These are phyloP conservation scores for Cynopterus sphinx DNA, from an alignment of 2,797 vertebrate genomes.

Conservation along the genomic window DNA sequence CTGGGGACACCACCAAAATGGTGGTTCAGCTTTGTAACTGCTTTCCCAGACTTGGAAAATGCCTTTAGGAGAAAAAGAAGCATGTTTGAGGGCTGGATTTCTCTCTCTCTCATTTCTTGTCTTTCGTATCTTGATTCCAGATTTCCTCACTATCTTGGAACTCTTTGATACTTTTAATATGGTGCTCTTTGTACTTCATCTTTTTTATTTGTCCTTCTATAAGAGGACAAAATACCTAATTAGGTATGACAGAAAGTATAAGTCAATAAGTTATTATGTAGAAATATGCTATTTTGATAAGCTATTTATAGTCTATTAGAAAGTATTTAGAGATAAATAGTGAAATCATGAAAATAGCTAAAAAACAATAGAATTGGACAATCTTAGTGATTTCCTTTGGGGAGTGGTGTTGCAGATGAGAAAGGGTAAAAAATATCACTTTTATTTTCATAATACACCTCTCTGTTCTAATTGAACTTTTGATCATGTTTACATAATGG, in stretches of 20 bases:
- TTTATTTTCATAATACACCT: neutral
- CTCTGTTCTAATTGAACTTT: neutral
- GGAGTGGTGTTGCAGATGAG: neutral
- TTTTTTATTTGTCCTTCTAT: conserved; percentile 1
- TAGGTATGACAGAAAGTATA: neutral
- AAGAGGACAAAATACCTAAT: neutral
- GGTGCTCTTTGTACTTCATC: neutral
- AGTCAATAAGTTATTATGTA: neutral
- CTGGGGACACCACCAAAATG: neutral
- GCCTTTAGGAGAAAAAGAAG: neutral
- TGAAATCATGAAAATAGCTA: neutral
- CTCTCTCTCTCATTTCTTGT: neutral
- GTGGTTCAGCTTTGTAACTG: neutral
- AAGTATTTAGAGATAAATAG: neutral
- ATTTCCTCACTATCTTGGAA: neutral
- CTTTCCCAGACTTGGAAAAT: neutral
- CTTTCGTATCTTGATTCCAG: neutral
- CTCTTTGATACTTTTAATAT: neutral
- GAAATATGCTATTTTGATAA: neutral
- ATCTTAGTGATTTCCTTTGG: neutral
- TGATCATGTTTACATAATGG: neutral
- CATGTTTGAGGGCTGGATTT: neutral
- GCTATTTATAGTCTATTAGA: neutral
- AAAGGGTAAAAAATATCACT: neutral
- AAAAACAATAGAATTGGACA: neutral